Conservation (phyloP, 2,797 vertebrate species). For the Sebastes hopkinsi region DNA sequence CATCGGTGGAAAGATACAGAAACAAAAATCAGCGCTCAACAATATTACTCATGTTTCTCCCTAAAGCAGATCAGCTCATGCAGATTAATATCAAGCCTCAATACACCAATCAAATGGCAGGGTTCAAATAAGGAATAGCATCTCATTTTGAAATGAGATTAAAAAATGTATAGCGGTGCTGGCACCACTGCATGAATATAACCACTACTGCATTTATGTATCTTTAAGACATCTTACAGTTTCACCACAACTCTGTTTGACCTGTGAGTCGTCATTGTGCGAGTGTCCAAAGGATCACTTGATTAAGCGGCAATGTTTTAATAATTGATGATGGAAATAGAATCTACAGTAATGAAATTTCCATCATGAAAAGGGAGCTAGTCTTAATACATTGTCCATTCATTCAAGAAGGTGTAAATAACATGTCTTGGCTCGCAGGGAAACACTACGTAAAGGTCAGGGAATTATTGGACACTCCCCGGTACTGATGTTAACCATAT, state of each 20-base stretch:
- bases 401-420: conserved; percentile 71
- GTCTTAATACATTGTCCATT: conserved; percentile 62
- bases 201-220: neutral
- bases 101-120: conserved; percentile 14
- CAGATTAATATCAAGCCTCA: conserved; percentile 46
- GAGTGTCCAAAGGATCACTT: conserved; percentile 46
- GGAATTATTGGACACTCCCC: conserved; percentile 36
- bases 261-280: conserved; percentile 29
- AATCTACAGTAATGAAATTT: conserved; percentile 92
- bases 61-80: conserved; percentile 53
- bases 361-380: conserved; percentile 88
- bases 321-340: conserved; percentile 95
- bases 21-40: conserved; percentile 42
- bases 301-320: conserved; percentile 83
- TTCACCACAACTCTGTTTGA: conserved; percentile 24
- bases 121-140: conserved; percentile 15
- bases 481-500: conserved; percentile 35
- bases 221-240: conserved; percentile 7
- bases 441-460: conserved; percentile 51
- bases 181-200: neutral
- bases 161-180: neutral
- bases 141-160: conserved; percentile 19
- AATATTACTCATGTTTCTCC: conserved; percentile 51
- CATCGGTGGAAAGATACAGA: conserved; percentile 34
- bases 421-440: conserved; percentile 52